Evolutionary conservation across 2,888 invertebrate genomes (phyloP).

Genomic region (Nysson spinosus): DNA sequence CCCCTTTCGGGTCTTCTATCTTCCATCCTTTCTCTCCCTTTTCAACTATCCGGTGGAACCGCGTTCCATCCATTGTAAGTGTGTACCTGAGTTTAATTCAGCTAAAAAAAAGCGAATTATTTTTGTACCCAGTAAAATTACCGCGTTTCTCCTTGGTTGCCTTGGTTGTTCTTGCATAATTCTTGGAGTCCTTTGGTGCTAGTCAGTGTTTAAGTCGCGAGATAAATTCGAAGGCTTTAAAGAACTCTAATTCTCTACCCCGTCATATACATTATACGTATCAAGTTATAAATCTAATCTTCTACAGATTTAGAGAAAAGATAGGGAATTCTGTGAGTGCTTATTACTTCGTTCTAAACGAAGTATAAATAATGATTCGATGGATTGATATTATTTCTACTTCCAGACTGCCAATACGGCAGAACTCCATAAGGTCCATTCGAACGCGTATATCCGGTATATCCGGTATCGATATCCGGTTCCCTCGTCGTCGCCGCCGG

Average conservation of each 20-base stretch:
- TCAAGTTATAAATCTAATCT: too few species aligned
- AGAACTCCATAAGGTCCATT: neutral
- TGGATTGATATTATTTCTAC: too few species aligned
- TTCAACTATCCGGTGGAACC: conserved; percentile 1
- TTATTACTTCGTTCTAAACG: too few species aligned
- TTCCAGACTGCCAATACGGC: too few species aligned
- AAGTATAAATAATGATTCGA: too few species aligned
- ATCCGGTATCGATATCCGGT: conserved; percentile 30
- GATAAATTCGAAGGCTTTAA: neutral
- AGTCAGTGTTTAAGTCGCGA: neutral
- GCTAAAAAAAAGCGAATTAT: conserved; percentile 27
- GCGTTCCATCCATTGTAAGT: conserved; percentile 6
- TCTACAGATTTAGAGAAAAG: too few species aligned
- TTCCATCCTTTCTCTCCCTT: neutral
- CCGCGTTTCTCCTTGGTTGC: neutral
- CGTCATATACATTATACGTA: too few species aligned
- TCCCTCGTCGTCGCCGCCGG: conserved; percentile 6
- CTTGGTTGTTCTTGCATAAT: conserved; percentile 13
- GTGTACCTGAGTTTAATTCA: conserved; percentile 9
- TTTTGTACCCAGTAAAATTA: conserved; percentile 12
- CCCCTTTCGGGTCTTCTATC: conserved; percentile 12
- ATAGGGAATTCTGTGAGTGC: too few species aligned
- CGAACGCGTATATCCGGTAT: conserved; percentile 6
- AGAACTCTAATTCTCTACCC: too few species aligned
- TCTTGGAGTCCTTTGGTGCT: conserved; percentile 1